Evolutionary conservation across 2,113 vertebrate species (phyloP).

Genomic region (Dicerorhinus sumatrensis): DNA sequence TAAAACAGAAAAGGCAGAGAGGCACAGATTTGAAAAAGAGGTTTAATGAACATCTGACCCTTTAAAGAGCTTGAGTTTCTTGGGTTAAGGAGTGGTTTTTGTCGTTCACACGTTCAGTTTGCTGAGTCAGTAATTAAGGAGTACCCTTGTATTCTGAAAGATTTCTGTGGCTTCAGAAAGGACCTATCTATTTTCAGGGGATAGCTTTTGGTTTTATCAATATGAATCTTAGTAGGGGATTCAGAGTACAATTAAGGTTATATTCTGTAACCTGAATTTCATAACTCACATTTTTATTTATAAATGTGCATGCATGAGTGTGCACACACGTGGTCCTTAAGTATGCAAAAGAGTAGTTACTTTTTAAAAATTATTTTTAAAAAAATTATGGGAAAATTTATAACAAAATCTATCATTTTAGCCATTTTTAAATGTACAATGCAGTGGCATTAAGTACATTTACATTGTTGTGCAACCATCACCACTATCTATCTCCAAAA

Average conservation of each 20-base stretch:
- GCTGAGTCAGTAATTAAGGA: neutral
- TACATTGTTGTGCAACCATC: neutral
- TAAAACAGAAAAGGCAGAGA: constrained; percentile 24
- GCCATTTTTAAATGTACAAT: neutral
- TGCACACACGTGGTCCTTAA: neutral
- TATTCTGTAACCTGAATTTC: neutral
- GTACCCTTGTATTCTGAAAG: neutral
- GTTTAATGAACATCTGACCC: neutral
- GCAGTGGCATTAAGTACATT: neutral
- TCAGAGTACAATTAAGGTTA: neutral
- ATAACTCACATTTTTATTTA: neutral
- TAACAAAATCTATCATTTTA: neutral
- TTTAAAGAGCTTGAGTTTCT: neutral
- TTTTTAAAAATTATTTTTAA: neutral
- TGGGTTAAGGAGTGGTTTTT: neutral
- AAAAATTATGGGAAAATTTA: neutral
- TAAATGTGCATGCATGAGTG: neutral
- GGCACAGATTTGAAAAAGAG: neutral
- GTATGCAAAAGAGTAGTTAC: neutral
- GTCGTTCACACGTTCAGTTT: neutral
- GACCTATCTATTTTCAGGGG: neutral
- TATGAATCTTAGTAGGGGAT: neutral
- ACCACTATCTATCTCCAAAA: neutral
- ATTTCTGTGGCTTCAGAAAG: neutral
- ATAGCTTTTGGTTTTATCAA: neutral